Base-by-base conservation (phyloP, 2,113 vertebrate species). In the Tenrec ecaudatus region DNA sequence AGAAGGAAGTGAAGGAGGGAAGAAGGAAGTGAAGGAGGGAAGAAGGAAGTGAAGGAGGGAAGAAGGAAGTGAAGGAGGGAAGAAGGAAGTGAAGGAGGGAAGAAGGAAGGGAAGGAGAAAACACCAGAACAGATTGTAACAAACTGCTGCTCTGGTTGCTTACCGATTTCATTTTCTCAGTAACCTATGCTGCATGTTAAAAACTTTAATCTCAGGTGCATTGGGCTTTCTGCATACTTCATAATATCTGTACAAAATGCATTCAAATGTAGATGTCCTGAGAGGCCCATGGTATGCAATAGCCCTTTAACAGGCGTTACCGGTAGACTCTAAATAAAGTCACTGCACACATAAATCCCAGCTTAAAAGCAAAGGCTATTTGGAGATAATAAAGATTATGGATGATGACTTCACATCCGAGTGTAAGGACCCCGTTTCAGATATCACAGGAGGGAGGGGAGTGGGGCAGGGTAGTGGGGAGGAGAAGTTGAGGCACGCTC, bases 161-260 rank as follows among this genome's bases (percentile, higher is more conserved):
- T 69, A 62, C 2, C 47, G n/a, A n/a, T 40, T 84, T 79, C 57
- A 66, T 90, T 60, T 90, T 71, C 38, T 79, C n/a, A 57, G 16
- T 75, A 47, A 27, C 73, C 20, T 47, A 57, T 17, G 17, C 29
- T 77, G 22, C 20, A 22, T 9, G 47, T 92, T 84, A 5, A 3
- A 89, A 43, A 82, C 78, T 36, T 57, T 71, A n/a, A 76, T n/a
- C 64, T 83, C 75, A 69, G 47, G 22, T 60, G 9, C 7, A 71
- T 53, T 81, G 43, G 33, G 62, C 16, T 88, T 88, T 88, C 81
- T 84, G n/a, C 31, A 27, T 90, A 82, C 79, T 82, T 81, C 82
- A 73, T 8, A 58, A 73, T 8, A 58, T 40, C 47, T 60, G 36
- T 80, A 16, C 6, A 64, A 88, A 53, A 92, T 53, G 69, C 3